Conservation (phyloP, 1,140 invertebrate species). For the Drosophila seguyi region DNA sequence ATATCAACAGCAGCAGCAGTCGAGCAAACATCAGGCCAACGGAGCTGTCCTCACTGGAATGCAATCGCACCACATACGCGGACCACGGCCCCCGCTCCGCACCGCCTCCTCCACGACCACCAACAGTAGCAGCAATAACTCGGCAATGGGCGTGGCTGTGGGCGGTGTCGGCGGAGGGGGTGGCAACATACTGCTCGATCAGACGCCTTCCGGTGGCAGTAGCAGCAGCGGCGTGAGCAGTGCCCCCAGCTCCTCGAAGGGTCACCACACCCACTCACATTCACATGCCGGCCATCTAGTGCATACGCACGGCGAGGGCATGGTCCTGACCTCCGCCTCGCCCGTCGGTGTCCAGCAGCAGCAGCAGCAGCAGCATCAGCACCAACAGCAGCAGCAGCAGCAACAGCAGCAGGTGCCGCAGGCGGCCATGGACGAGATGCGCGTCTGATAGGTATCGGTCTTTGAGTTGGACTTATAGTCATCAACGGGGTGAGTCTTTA, state of each 20-base stretch:
- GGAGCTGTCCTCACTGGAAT: slow-evolving; percentile 74
- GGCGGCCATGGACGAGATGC: slow-evolving; percentile 92
- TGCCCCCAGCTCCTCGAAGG: slow-evolving; percentile 86
- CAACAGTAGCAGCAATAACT: slow-evolving; percentile 84
- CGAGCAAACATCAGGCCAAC: slow-evolving; percentile 79
- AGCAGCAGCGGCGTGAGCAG: slow-evolving; percentile 86
- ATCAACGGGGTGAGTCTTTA: slow-evolving; percentile 70
- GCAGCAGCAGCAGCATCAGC: slow-evolving; percentile 74
- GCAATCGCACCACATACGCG: slow-evolving; percentile 77
- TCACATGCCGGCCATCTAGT: slow-evolving; percentile 66
- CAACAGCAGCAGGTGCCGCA: slow-evolving; percentile 88
- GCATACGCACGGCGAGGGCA: slow-evolving; percentile 82
- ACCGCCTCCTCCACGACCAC: slow-evolving; percentile 81
- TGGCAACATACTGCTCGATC: slow-evolving; percentile 73
- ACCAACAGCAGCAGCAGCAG: slow-evolving; percentile 85
- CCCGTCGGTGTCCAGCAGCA: slow-evolving; percentile 43
- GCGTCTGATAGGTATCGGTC: slow-evolving; percentile 91
- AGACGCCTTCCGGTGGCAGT: slow-evolving; percentile 85
- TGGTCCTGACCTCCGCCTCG: slow-evolving; percentile 71
- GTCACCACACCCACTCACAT: slow-evolving; percentile 83
- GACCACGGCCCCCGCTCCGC: slow-evolving; percentile 81
- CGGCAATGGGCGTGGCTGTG: slow-evolving; percentile 45
- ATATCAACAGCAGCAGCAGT: slow-evolving; percentile 71
- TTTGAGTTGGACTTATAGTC: slow-evolving; percentile 86
- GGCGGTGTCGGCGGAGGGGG: slow-evolving; percentile 8